Evolutionary conservation across 2,797 vertebrate species (phyloP), one percentile per base, ranked within the genome.

Genomic region (Danio kyathit): DNA sequence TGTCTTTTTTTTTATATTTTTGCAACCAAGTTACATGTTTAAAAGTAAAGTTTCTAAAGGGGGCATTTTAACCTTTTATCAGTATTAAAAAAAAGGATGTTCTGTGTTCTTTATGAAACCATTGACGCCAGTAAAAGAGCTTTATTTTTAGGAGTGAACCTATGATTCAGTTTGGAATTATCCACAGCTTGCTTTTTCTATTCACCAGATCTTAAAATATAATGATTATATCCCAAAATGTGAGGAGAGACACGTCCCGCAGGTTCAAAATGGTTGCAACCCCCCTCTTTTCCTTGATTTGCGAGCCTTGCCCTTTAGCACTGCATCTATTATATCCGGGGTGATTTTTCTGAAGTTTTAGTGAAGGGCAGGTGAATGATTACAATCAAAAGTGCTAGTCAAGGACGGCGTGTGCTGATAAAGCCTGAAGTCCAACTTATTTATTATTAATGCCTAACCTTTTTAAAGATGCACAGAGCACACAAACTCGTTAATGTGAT

Each of bases 391-490:
- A 74, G 48, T 5, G 6, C 63, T 59, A 51, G 63, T 67, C 76
- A 70, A 69, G 76, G 44, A 48, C 63, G 38, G 38, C 19, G 21
- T 56, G 56, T 40, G 51, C 74, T 16, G 41, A 60, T 63, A 63
- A 65, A 61, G 76, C 46, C 71, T 57, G 17, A 75, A 79, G 71
- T 69, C 70, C 48, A 66, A 41, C 17, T 59, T 19, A 75, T 83
- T 69, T 75, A 74, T 84, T 84, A 84, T 79, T 84, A 79, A 84
- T 84, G 79, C n/a, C 43, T 84, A 79, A 82, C 76, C 79, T 82
- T 84, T 82, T 80, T 40, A 84, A 56, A 57, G 67, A 86, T 86
- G 66, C 65, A 80, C 29, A 67, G 66, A 82, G 73, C 75, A 46
- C 72, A 82, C 76, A 80, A 80, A 69, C 66, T 17, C 41, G 9